Base-by-base conservation (phyloP, 2,888 invertebrate genomes). In the Malthinus seriepunctatus region DNA sequence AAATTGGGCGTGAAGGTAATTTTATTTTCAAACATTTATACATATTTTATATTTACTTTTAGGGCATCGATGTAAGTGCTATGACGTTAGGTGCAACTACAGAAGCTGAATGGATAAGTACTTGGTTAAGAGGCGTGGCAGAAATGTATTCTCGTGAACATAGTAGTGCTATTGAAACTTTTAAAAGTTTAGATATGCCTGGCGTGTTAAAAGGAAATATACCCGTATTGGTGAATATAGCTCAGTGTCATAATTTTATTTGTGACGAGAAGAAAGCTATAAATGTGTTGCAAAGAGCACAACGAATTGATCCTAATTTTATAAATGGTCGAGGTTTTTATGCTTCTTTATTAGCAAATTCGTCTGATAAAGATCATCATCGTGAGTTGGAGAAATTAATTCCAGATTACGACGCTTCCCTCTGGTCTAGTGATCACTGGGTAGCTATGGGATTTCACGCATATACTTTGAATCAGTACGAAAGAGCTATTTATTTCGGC, bases 381-480 rank as follows among this genome's bases (percentile, higher is more conserved):
- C 63, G 69, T 12, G 71, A 71, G 11, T 57, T 78, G 31, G 77
- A 78, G 62, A 46, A 54, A 35, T 60, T 78, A 51, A 71, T 74
- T 15, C 70, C 72, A 9, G 74, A 74, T 8, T 68, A 70, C 32
- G 76, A 78, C 51, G 73, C 70, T 62, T 70, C 68, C 7, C 57
- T 70, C 12, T 78, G 76, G 78, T 64, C 66, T 23, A 80, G 81
- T 3, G 89, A 90, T 70, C 86, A 89, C 55, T 93, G 91, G 87
- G 85, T 91, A 51, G 88, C 89, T 0, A 82, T 90, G 75, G 91
- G 90, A 1, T 90, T 90, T 76, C 84, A 84, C 49, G 83, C 88
- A 65, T 85, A 85, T 69, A 81, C 84, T 0, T 80, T 81, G 32
- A 84, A 86, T 61, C 88, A 88, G 68, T 83, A 83, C 57, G 86